Evolutionary conservation across 1,140 invertebrate species (phyloP).

Genomic region (Micrasema minimum): DNA sequence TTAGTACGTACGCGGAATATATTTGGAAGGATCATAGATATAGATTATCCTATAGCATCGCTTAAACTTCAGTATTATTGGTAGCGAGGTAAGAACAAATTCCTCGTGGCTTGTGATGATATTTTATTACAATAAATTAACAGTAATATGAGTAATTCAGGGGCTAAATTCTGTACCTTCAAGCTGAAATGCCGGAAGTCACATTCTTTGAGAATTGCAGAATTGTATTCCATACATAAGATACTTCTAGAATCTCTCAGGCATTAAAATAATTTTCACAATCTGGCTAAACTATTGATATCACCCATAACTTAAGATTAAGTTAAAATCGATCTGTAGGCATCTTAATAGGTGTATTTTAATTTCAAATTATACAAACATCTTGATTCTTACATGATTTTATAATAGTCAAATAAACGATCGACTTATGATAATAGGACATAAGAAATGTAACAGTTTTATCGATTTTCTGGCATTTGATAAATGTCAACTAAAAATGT

Average conservation of each 20-base stretch:
- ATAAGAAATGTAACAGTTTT: neutral
- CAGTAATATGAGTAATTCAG: neutral
- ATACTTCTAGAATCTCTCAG: slow-evolving; percentile 31
- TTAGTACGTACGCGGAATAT: slow-evolving; percentile 42
- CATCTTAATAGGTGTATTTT: too few species aligned
- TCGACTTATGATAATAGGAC: slow-evolving; percentile 4
- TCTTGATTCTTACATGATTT: too few species aligned
- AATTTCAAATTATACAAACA: too few species aligned
- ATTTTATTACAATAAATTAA: too few species aligned
- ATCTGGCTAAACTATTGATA: neutral
- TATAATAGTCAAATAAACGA: neutral
- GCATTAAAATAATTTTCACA: slow-evolving; percentile 1
- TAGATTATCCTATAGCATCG: slow-evolving; percentile 9
- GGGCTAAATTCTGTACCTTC: too few species aligned
- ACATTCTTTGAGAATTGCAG: neutral
- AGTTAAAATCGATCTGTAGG: too few species aligned
- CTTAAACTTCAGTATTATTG: neutral
- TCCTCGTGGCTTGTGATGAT: neutral
- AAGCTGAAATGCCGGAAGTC: too few species aligned
- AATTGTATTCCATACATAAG: neutral
- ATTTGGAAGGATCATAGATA: slow-evolving; percentile 40
- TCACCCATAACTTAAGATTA: too few species aligned
- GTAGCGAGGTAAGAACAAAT: neutral
- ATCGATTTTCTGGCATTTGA: neutral
- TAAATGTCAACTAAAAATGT: slow-evolving; percentile 35